These are phyloP conservation scores for Petrocephalus zakoni DNA, from an alignment of 2,113 vertebrate species.

Conservation along the genomic window DNA sequence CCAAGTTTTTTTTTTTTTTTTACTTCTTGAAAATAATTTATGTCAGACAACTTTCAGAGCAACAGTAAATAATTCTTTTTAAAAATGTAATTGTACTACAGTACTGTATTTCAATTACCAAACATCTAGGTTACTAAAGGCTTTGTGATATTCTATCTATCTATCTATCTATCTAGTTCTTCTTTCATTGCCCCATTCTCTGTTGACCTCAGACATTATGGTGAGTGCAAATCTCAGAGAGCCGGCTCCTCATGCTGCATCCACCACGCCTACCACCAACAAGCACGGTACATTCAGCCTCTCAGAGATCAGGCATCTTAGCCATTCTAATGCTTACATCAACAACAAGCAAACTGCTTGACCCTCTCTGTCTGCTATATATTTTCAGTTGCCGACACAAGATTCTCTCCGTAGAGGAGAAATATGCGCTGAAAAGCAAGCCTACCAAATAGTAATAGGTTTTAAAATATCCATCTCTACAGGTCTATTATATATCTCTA, in stretches of 20 bases:
- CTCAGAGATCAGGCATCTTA: neutral
- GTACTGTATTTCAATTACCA: too few species aligned
- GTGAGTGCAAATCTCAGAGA: neutral
- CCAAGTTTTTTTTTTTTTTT: neutral
- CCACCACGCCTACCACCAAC: neutral
- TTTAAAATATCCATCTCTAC: neutral
- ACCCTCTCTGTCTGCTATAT: neutral
- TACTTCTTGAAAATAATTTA: constrained; percentile 34
- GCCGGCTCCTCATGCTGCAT: neutral
- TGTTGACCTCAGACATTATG: neutral
- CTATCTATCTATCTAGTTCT: neutral
- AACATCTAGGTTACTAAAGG: too few species aligned
- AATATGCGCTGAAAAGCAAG: neutral
- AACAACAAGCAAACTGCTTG: neutral
- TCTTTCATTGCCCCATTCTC: neutral
- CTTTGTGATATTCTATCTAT: too few species aligned
- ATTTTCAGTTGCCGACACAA: neutral
- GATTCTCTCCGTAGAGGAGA: neutral
- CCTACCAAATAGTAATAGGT: neutral
- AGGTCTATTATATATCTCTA: neutral
- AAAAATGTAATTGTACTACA: too few species aligned
- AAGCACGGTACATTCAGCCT: neutral
- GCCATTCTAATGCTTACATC: neutral
- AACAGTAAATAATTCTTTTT: neutral
- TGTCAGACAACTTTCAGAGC: constrained; percentile 40